Evolutionary conservation across 2,888 invertebrate genomes (phyloP).

Genomic region (Cenopis cana): DNA sequence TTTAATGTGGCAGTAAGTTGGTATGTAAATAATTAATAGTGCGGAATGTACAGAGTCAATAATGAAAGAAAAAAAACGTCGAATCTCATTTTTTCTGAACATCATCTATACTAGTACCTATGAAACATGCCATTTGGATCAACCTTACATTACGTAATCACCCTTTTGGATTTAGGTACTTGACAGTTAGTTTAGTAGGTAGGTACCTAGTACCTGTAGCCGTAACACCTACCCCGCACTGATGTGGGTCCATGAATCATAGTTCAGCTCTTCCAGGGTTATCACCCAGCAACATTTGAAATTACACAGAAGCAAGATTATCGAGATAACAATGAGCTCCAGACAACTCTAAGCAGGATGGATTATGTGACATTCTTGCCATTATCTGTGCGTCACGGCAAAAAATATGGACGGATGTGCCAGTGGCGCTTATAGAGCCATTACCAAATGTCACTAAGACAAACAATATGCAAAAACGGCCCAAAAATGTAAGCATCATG

Average conservation of each 20-base stretch:
- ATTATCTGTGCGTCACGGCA: constrained; percentile 41
- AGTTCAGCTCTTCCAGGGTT: constrained; percentile 23
- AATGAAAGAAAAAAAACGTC: no score
- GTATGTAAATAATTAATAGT: no score
- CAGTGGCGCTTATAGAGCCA: constrained; percentile 36
- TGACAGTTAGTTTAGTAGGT: no score
- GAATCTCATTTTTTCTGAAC: no score
- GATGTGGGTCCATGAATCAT: constrained; percentile 18
- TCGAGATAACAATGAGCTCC: constrained; percentile 36
- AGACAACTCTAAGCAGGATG: constrained; percentile 40
- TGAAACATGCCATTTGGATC: no score
- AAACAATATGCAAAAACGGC: constrained; percentile 10
- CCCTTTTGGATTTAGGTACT: no score
- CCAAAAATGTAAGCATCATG: no score
- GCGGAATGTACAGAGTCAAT: no score
- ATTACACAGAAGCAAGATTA: constrained; percentile 39
- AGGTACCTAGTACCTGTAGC: no score
- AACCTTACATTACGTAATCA: no score
- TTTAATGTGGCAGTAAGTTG: no score
- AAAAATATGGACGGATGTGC: constrained; percentile 35
- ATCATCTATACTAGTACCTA: no score
- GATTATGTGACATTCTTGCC: constrained; percentile 42
- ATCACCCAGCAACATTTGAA: constrained; percentile 31
- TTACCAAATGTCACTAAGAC: not conserved
- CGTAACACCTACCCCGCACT: not conserved